Evolutionary conservation across 2,797 vertebrate genomes (phyloP).

Genomic region (Coluber constrictor): DNA sequence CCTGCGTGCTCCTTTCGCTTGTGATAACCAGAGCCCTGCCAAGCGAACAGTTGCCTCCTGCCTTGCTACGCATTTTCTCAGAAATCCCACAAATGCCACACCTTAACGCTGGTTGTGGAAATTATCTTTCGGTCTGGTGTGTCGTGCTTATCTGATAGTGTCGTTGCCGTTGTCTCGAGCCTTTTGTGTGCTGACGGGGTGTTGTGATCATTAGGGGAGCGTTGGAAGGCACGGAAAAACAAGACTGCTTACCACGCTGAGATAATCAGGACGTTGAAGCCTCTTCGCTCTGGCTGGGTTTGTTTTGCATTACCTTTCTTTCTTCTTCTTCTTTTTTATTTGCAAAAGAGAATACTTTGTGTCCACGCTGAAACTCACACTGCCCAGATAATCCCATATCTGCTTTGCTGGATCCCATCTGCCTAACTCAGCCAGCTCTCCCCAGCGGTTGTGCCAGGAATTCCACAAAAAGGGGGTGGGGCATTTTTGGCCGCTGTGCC

Average conservation of each 20-base stretch:
- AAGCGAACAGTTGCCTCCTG: background rate
- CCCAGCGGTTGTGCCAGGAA: background rate
- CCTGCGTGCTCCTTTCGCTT: conserved; percentile 22
- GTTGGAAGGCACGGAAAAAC: conserved; percentile 36
- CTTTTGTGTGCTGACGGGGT: conserved; percentile 2
- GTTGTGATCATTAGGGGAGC: conserved; percentile 1
- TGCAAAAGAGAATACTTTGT: background rate
- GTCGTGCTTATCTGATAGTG: conserved; percentile 6
- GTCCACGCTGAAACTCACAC: background rate
- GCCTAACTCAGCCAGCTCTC: background rate
- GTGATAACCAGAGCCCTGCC: conserved; percentile 19
- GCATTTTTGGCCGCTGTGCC: too few species aligned
- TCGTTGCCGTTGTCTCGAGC: background rate
- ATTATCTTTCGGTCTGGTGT: background rate
- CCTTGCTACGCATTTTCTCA: conserved; percentile 45
- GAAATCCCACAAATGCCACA: conserved; percentile 17
- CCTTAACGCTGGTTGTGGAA: background rate
- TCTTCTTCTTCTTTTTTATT: too few species aligned
- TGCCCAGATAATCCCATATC: too few species aligned
- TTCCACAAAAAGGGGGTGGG: fast-evolving
- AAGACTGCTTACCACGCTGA: conserved; percentile 34
- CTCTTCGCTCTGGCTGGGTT: background rate
- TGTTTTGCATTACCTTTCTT: background rate
- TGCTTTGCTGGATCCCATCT: background rate
- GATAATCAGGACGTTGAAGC: conserved; percentile 38